phyloP scores from a whole-genome alignment of 1,140 invertebrate genomes.

The Drosophila sucinea region DNA sequence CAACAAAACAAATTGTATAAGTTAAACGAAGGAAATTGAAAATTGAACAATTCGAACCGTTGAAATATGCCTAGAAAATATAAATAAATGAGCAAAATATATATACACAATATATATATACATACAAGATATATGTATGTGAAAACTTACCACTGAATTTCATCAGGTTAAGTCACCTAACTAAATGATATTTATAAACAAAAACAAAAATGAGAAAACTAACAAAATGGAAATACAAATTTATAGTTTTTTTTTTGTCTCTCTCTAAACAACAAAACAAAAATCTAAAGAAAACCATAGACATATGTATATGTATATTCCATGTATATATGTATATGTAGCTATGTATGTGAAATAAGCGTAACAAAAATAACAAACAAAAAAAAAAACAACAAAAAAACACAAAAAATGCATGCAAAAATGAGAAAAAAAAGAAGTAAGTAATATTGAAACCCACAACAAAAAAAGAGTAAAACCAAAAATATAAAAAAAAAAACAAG shows the following conservation, averaged over 20 bases:
- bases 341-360: conserved; percentile 52
- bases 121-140: neutral
- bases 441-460: conserved; percentile 35
- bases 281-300: conserved; percentile 33
- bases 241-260: conserved; percentile 23
- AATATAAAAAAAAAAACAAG: neutral
- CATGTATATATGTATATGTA: conserved; percentile 50
- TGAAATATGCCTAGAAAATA: neutral
- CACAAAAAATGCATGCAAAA: conserved; percentile 31
- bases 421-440: conserved; percentile 8
- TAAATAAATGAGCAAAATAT: neutral
- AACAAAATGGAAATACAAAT: neutral
- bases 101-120: neutral
- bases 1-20: conserved; percentile 14
- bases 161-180: conserved; percentile 32
- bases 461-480: neutral
- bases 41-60: neutral
- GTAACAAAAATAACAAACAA: conserved; percentile 20
- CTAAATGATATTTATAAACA: conserved; percentile 13
- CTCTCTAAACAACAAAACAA: conserved; percentile 18
- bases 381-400: conserved; percentile 16
- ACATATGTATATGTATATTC: conserved; percentile 51
- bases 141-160: conserved; percentile 35
- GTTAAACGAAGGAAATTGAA: conserved; percentile 8
- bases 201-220: neutral